Conservation (phyloP, 2,888 invertebrate genomes). For the Cheilosia grossa region DNA sequence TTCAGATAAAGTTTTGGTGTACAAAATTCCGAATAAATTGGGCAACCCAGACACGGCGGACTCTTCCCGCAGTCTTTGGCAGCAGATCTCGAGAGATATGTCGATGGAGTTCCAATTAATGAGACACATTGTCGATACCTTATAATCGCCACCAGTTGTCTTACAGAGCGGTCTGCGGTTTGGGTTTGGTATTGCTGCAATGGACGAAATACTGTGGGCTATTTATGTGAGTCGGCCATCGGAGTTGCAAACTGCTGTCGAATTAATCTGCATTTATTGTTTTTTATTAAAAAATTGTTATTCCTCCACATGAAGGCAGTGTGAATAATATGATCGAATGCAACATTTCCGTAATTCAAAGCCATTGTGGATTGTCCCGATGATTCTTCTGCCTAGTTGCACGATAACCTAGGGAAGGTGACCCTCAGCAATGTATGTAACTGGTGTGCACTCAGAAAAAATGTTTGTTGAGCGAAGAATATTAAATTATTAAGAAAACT, state of each 20-base stretch:
- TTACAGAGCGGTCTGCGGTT: neutral
- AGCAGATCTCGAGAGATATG: constrained; percentile 69
- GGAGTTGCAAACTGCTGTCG: neutral
- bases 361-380: too few relatives aligned
- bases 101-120: constrained; percentile 75
- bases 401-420: too few relatives aligned
- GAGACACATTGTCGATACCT: constrained; percentile 74
- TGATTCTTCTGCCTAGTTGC: too few relatives aligned
- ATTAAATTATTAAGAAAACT: too few relatives aligned
- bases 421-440: too few relatives aligned
- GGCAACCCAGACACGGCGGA: constrained; percentile 48
- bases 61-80: constrained; percentile 29
- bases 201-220: neutral
- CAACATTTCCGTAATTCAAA: too few relatives aligned
- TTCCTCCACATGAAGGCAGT: too few relatives aligned
- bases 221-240: neutral
- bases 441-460: too few relatives aligned
- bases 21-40: constrained; percentile 74
- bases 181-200: neutral
- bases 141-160: constrained; percentile 69
- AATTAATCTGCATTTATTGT: too few relatives aligned
- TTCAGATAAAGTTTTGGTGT: constrained; percentile 54
- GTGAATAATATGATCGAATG: too few relatives aligned
- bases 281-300: too few relatives aligned
- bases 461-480: too few relatives aligned